phyloP scores from a whole-genome alignment of 37 sponge, comb jelly and placozoan species.

The Beroe forskalii region DNA sequence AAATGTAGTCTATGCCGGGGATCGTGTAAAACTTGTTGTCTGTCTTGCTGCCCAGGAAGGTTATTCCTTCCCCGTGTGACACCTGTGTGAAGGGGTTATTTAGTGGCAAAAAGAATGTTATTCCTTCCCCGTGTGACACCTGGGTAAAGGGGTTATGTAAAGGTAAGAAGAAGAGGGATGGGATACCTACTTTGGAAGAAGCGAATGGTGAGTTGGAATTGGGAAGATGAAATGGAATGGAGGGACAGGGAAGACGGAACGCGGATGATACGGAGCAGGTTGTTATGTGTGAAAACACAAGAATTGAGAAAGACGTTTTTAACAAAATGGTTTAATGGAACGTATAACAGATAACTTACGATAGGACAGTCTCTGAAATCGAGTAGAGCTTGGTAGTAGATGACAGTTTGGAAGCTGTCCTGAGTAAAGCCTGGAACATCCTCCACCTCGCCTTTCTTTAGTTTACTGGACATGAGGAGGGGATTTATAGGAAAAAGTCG shows the following conservation, averaged over 20 bases:
- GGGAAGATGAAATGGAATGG: no score
- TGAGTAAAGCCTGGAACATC: constrained; percentile 25
- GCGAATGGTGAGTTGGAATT: no score
- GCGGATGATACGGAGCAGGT: no score
- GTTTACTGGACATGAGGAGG: no score
- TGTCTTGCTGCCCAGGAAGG: constrained; percentile 3
- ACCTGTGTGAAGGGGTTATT: background rate
- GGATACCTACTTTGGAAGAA: no score
- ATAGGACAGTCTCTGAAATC: constrained; percentile 89
- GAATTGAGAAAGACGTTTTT: no score
- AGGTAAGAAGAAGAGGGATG: no score
- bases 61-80: constrained; percentile 33
- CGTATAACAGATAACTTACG: constrained; percentile 78
- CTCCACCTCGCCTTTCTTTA: constrained; percentile 49
- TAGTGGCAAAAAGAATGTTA: constrained; percentile 33
- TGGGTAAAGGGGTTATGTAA: background rate
- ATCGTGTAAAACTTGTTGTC: constrained; percentile 65
- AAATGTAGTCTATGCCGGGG: constrained; percentile 90
- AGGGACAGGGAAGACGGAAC: no score
- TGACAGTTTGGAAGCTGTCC: constrained; percentile 65
- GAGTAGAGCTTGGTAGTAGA: constrained; percentile 86
- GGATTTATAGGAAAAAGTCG: no score
- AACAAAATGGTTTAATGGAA: no score
- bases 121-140: constrained; percentile 41
- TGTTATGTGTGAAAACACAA: no score